phyloP scores from a whole-genome alignment of 2,113 vertebrate genomes.

The Dinomys branickii region DNA sequence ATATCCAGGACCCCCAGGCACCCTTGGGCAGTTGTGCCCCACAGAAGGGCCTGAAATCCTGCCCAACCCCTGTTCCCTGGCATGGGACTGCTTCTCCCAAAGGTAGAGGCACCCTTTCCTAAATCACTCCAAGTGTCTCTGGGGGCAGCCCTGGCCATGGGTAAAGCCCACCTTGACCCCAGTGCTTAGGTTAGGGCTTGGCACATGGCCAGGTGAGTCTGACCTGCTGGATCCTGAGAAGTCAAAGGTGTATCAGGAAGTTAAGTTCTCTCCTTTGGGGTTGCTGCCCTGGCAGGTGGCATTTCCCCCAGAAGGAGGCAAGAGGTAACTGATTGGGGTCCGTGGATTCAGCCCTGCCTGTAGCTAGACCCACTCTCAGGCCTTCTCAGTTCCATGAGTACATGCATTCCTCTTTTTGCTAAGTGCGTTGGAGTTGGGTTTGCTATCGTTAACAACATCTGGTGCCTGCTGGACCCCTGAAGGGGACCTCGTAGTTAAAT shows the following conservation, averaged over 20 bases:
- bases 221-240: not conserved
- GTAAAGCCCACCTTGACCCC: not conserved
- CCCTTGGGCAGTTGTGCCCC: not conserved
- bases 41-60: not conserved
- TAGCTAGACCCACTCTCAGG: rapidly evolving
- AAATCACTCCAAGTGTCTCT: not conserved
- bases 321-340: no score
- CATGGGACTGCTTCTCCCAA: not conserved
- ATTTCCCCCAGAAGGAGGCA: rapidly evolving
- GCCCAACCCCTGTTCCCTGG: not conserved
- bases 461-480: not conserved
- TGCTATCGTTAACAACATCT: not conserved
- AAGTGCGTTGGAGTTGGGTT: not conserved
- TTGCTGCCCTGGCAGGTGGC: not conserved
- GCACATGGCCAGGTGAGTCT: not conserved
- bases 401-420: not conserved
- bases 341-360: not conserved
- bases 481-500: not conserved
- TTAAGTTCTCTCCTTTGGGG: not conserved
- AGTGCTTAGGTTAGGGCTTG: not conserved
- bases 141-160: not conserved
- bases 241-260: not conserved
- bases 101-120: not conserved
- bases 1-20: not conserved
- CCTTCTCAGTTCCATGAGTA: not conserved